Evolutionary conservation across 2,113 vertebrate genomes (phyloP).

Genomic region (Chionodraco myersi): DNA sequence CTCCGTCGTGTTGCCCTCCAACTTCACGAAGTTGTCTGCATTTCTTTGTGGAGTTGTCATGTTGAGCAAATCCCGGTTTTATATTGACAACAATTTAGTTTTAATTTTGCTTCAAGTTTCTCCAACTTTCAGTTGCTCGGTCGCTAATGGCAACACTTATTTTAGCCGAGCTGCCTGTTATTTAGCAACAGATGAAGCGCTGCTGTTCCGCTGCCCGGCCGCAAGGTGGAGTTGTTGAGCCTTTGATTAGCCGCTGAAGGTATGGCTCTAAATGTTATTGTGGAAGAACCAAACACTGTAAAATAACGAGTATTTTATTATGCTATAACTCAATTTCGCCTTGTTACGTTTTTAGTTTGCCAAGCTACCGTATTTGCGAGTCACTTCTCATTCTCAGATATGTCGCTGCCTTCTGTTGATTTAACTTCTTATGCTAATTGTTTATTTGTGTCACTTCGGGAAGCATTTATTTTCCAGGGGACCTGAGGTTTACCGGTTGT

Average conservation of each 20-base stretch:
- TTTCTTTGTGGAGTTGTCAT: slow-evolving; percentile 37
- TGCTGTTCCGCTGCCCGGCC: background rate
- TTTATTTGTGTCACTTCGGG: background rate
- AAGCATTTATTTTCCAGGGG: background rate
- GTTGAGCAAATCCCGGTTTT: background rate
- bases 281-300: background rate
- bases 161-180: background rate
- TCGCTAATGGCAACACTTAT: slow-evolving; percentile 35
- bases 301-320: background rate
- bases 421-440: background rate
- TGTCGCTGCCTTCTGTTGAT: background rate
- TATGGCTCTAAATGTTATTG: too few relatives aligned
- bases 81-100: background rate
- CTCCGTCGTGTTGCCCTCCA: slow-evolving; percentile 13
- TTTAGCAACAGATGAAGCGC: background rate
- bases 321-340: background rate
- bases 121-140: slow-evolving; percentile 37
- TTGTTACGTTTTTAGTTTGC: background rate
- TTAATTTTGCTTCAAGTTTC: background rate
- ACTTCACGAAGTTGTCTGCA: background rate
- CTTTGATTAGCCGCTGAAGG: background rate
- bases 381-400: background rate
- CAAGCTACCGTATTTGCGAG: background rate
- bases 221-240: slow-evolving; percentile 49
- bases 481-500: too few relatives aligned